Evolutionary conservation across 2,797 vertebrate genomes (phyloP), one percentile per base, ranked within the genome.

Genomic region (Epinephelus awoara): DNA sequence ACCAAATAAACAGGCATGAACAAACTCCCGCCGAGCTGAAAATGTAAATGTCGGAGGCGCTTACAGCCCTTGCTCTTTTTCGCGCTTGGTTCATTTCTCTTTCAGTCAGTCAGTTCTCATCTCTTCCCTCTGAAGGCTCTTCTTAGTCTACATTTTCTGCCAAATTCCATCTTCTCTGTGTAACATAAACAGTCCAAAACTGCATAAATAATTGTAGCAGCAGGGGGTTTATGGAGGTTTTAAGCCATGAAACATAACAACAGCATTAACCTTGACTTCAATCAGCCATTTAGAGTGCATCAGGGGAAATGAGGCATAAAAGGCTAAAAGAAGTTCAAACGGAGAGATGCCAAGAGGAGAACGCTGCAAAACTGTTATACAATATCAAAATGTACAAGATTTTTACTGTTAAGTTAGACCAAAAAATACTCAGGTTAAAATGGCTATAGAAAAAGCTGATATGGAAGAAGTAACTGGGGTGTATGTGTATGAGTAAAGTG

Each of bases 131-230:
- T 29, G 46, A 68, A 18, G 19, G 58, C 76, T 72, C 68, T 19
- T 77, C 71, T 73, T 52, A 65, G 58, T 82, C 72, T 61, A 54
- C 56, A 47, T 38, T 85, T 80, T 82, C 83, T 83, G 80, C 83
- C 79, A 86, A 88, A 89, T 88, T 89, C 85, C 80, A 72, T 87
- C 73, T 72, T 83, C 77, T 73, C 72, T 34, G 5, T 78, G 62
- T 78, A 86, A 89, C 75, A 83, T 85, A 92, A 91, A 91, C 88
- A 83, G 34, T 71, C 42, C 25, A 42, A 80, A 86, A 85, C 80
- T 78, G 81, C 80, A 83, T 72, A 77, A 91, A 90, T 87, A 82
- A 82, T 72, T 84, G 63, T 4, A 78, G 69, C 76, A 57, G 80
- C 17, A 3, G 81, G 65, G 61, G 64, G 63, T 75, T 79, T 72